Percentiles rank a stretch among this genome's conserved stretches.
phyloP scores from a whole-genome alignment of 1,140 invertebrate genomes.

The Bradysia coprophila region DNA sequence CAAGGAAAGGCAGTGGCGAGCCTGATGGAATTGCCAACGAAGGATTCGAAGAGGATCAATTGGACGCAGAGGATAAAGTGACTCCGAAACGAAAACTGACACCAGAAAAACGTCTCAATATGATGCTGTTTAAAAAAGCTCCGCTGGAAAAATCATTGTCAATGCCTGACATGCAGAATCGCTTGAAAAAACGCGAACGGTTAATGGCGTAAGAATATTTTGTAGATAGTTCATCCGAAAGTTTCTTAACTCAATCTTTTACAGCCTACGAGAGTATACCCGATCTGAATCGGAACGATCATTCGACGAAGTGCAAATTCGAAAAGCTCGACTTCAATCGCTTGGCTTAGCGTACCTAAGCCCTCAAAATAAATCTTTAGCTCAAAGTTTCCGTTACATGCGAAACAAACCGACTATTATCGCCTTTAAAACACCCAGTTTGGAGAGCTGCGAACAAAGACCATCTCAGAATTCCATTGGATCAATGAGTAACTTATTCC shows the following conservation, averaged over 20 bases:
- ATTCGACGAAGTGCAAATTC: slow-evolving; percentile 47
- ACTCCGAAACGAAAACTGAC: slow-evolving; percentile 3
- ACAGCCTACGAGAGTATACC: slow-evolving; percentile 44
- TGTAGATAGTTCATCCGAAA: no score
- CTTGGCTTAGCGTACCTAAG: slow-evolving; percentile 47
- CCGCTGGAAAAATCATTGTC: slow-evolving; percentile 60
- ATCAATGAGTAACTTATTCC: slow-evolving; percentile 29
- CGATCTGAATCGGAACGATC: slow-evolving; percentile 61
- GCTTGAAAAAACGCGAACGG: slow-evolving; percentile 45
- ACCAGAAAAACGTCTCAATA: slow-evolving; percentile 24
- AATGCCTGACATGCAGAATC: slow-evolving; percentile 63
- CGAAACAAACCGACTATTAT: slow-evolving; percentile 71
- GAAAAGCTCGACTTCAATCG: slow-evolving; percentile 38
- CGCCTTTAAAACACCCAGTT: slow-evolving; percentile 58
- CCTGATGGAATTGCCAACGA: slow-evolving; percentile 30
- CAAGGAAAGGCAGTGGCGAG: slow-evolving; percentile 27
- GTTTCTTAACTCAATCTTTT: slow-evolving; percentile 8
- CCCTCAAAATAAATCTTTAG: slow-evolving; percentile 55
- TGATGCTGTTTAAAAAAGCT: slow-evolving; percentile 29
- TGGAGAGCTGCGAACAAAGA: slow-evolving; percentile 41
- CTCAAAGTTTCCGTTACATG: slow-evolving; percentile 72
- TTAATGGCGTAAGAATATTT: slow-evolving; percentile 39
- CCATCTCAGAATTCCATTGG: slow-evolving; percentile 22
- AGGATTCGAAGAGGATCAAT: slow-evolving; percentile 30
- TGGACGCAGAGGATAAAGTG: slow-evolving; percentile 6